Evolutionary conservation across 2,888 invertebrate genomes (phyloP).

Genomic region (Sepiola atlantica): DNA sequence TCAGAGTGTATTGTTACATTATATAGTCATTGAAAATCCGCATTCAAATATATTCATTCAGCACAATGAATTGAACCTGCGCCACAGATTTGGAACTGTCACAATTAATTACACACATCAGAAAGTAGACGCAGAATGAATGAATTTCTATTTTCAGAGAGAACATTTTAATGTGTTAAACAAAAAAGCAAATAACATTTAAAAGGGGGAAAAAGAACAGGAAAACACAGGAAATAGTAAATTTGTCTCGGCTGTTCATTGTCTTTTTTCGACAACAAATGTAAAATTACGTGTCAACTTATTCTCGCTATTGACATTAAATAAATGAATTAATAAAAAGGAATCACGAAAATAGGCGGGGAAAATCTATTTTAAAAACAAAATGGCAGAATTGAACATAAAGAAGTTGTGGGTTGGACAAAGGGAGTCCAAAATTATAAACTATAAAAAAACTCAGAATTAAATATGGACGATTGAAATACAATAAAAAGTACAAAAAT

Average conservation of each 20-base stretch:
- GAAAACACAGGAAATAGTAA: not conserved
- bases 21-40: too few relatives aligned
- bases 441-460: too few relatives aligned
- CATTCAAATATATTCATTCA: too few relatives aligned
- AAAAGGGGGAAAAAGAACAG: not conserved
- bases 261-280: not conserved
- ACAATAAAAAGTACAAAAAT: too few relatives aligned
- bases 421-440: not conserved
- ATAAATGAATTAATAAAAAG: not conserved
- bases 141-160: not conserved
- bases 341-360: not conserved
- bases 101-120: not conserved
- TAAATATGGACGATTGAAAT: not conserved
- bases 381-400: not conserved
- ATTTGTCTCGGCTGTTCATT: not conserved
- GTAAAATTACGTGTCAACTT: conserved; percentile 19
- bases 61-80: not conserved
- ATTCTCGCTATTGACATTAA: conserved; percentile 21
- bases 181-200: not conserved
- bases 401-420: not conserved
- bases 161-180: not conserved
- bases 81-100: not conserved
- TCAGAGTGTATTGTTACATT: too few relatives aligned
- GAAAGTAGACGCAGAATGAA: not conserved
- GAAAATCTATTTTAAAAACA: not conserved